A percentile compares a stretch with the other conserved stretches of the same genome.
These are phyloP conservation scores for Prochilodus magdalenae DNA, from an alignment of 2,113 vertebrate species.

Conservation along the genomic window DNA sequence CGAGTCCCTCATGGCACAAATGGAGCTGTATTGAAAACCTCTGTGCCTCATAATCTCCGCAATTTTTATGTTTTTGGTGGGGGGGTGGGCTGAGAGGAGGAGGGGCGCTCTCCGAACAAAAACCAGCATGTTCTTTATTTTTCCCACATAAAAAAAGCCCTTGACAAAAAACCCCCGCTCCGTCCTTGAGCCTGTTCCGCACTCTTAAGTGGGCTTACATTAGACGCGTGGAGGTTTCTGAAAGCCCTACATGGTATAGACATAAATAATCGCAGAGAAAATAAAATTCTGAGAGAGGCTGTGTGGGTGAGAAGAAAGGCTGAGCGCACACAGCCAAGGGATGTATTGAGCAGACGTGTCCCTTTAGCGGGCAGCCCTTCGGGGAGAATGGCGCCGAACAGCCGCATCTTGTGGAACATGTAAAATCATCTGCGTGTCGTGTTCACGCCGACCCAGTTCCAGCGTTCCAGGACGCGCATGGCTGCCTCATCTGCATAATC, in stretches of 20 bases:
- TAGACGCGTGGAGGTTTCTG: constrained; percentile 24
- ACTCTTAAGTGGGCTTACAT: constrained; percentile 39
- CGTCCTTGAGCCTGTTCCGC: constrained; percentile 32
- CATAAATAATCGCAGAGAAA: constrained; percentile 27
- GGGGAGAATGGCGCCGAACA: constrained; percentile 29
- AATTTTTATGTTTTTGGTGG: too few species aligned
- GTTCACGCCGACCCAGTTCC: constrained; percentile 36
- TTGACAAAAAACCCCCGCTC: constrained; percentile 31
- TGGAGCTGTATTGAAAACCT: not conserved
- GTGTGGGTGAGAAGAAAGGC: constrained; percentile 47
- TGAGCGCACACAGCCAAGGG: constrained; percentile 28
- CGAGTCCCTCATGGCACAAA: not conserved
- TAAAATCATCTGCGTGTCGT: constrained; percentile 33
- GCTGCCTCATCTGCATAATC: constrained; percentile 51
- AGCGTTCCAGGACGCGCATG: constrained; percentile 32
- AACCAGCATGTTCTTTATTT: not conserved
- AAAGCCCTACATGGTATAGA: constrained; percentile 16
- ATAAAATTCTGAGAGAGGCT: constrained; percentile 15
- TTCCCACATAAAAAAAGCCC: not conserved
- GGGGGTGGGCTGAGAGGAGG: too few species aligned
- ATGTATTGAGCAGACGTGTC: constrained; percentile 28
- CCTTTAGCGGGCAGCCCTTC: constrained; percentile 18
- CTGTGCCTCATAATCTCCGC: not conserved
- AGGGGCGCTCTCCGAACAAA: constrained; percentile 1
- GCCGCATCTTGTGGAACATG: constrained; percentile 12